Conservation (phyloP, 1,140 invertebrate genomes). For the Latrodectus geometricus region DNA sequence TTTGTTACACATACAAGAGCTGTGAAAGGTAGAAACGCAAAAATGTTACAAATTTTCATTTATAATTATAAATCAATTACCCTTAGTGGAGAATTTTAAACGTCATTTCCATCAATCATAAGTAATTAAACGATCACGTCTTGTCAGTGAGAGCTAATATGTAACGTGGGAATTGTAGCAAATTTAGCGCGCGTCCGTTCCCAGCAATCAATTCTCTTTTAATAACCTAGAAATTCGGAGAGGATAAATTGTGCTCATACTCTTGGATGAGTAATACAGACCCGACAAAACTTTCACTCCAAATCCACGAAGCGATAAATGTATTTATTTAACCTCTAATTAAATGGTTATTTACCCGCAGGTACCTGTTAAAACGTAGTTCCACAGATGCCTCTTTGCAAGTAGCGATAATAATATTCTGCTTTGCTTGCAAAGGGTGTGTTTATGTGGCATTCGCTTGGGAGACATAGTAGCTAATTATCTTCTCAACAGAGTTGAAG, state of each 20-base stretch:
- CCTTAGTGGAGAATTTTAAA: no score
- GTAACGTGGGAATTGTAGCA: no score
- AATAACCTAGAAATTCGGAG: background rate
- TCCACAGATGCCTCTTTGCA: background rate
- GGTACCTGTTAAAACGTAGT: slow-evolving; percentile 1
- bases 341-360: slow-evolving; percentile 20
- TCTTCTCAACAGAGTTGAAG: background rate
- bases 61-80: no score
- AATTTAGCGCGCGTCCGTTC: background rate
- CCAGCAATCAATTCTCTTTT: background rate
- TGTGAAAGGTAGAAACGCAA: no score
- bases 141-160: no score
- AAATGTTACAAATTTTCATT: no score
- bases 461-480: slow-evolving; percentile 19
- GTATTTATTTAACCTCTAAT: slow-evolving; percentile 34
- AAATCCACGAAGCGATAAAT: slow-evolving; percentile 6
- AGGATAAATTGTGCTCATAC: background rate
- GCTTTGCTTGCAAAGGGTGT: background rate
- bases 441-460: background rate
- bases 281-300: background rate
- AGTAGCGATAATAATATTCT: background rate
- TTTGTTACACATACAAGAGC: no score
- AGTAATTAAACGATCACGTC: no score
- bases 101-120: no score
- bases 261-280: background rate